phyloP scores from a whole-genome alignment of 2,113 vertebrate genomes.

The Dipodomys ordii region DNA sequence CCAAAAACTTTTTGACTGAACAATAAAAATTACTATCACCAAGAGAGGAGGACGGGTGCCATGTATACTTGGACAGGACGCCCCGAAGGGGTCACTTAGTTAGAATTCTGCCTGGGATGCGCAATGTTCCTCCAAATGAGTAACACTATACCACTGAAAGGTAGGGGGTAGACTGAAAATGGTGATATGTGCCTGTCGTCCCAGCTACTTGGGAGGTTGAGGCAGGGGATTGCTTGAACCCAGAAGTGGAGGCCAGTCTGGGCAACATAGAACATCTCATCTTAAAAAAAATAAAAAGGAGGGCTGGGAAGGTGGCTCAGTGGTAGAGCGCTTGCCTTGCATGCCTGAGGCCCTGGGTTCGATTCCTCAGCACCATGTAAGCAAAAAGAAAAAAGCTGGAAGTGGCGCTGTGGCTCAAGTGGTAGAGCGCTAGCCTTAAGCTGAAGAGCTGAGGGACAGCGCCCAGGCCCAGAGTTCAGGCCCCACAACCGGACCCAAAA shows the following conservation, averaged over 20 bases:
- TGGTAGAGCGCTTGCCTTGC: too few species aligned
- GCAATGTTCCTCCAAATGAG: background rate
- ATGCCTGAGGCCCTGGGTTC: too few species aligned
- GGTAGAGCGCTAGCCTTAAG: too few species aligned
- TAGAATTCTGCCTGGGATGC: background rate
- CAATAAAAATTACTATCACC: background rate
- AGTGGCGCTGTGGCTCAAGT: too few species aligned
- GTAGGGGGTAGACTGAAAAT: background rate
- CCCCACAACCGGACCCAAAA: too few species aligned
- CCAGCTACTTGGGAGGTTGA: background rate
- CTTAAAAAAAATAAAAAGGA: background rate
- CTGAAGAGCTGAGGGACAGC: too few species aligned
- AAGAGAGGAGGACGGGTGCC: rapidly evolving
- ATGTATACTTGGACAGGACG: background rate
- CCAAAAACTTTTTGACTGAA: background rate
- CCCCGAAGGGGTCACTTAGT: background rate
- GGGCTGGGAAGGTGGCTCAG: too few species aligned
- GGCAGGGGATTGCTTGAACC: background rate
- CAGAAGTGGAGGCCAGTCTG: background rate
- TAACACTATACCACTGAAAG: background rate
- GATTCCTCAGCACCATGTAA: too few species aligned
- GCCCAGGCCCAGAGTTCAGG: too few species aligned
- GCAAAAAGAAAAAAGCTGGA: too few species aligned
- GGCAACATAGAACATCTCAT: background rate
- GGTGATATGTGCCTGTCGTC: background rate